Conservation (phyloP, 2,797 vertebrate genomes). For the Glossophaga mutica region DNA sequence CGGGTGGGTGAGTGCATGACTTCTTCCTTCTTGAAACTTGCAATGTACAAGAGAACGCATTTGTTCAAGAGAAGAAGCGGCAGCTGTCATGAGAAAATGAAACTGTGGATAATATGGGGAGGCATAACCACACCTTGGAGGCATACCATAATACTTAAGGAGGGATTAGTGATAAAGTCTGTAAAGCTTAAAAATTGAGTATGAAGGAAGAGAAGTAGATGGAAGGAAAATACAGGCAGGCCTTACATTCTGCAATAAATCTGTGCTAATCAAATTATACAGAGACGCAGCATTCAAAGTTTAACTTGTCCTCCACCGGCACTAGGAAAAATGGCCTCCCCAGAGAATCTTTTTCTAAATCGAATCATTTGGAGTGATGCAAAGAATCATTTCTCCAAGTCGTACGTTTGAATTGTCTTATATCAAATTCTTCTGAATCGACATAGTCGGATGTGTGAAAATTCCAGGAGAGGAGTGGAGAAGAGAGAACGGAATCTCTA, state of each 20-base stretch:
- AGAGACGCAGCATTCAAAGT: background rate
- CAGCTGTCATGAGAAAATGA: background rate
- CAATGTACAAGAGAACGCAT: background rate
- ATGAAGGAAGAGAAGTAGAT: background rate
- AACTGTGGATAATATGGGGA: background rate
- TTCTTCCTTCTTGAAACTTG: background rate
- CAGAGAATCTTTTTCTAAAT: background rate
- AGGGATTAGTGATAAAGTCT: background rate
- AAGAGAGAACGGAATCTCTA: background rate
- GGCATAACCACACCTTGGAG: background rate
- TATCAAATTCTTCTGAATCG: background rate
- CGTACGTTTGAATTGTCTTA: background rate
- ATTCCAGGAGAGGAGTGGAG: background rate
- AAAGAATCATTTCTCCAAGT: background rate
- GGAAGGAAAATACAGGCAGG: background rate
- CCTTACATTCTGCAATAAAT: background rate
- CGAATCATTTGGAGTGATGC: background rate
- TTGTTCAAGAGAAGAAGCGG: background rate
- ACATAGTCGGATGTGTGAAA: background rate
- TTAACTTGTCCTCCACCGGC: background rate
- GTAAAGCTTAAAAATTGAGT: conserved; percentile 14
- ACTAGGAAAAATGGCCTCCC: background rate
- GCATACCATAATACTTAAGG: background rate
- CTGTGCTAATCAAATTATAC: background rate
- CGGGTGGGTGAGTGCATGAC: background rate